Base-by-base conservation (phyloP, 2,113 vertebrate species). In the Irena cyanogastra region DNA sequence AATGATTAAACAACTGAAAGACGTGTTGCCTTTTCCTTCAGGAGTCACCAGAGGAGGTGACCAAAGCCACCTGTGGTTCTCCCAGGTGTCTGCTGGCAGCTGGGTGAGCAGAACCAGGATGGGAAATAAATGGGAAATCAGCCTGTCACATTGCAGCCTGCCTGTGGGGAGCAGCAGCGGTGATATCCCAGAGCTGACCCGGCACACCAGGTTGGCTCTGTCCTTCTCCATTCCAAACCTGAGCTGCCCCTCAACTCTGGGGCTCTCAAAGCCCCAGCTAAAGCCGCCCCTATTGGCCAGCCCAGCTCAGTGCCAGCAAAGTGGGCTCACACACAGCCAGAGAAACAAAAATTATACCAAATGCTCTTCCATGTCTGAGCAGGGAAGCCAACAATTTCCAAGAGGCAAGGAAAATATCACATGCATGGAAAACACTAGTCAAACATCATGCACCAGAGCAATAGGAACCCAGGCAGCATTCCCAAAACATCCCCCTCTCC, bases 1-100 rank as follows among this genome's bases (percentile, higher is more conserved):
- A 83, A 44, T 0, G 1, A 64, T 30, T 35, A 20, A 75, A 68
- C 20, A 3, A 8, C 27, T 22, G 19, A 75, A 82, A 20, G 7
- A 9, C 1, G 2, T 1, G 1, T 26, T 4, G 9, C 3, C 61
- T 95, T 54, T 72, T 41, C 78, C n/a, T 26, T 5, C 33, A n/a
- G 60, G 18, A 63, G 35, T 35, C 35, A 24, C 20, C 37, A 82
- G 30, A 84, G 57, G 28, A 89, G 61, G n/a, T 54, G 31, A 26
- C 49, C 5, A 1, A 87, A 87, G 39, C 77, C 56, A 75, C 33
- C 13, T 21, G 26, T 9, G 20, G 24, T 47, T 53, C 53, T 39
- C 31, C 49, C 37, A 72, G 45, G 80, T 6, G 5, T 45, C 52
- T 50, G 20, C 65, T 7, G 13, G 60, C 50, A 82, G 35, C 42